A percentile compares a stretch with the other conserved stretches of the same genome.
These are phyloP conservation scores for Discoglossus pictus DNA, from an alignment of 2,797 vertebrate species.

Conservation along the genomic window DNA sequence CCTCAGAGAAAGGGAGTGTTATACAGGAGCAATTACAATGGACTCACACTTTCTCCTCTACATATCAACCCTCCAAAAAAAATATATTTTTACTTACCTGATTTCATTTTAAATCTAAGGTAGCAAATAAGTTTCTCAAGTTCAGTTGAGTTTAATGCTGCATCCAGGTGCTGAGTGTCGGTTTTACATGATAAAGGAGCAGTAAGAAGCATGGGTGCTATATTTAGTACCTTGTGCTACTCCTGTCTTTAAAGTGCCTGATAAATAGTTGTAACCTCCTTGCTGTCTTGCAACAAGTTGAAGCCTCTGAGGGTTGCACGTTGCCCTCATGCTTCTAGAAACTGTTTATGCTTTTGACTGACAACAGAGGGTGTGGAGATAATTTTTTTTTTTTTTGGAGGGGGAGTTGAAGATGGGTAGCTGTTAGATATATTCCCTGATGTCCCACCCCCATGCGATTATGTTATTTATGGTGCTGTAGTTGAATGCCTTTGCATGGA, in stretches of 20 bases:
- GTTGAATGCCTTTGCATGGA: constrained; percentile 64
- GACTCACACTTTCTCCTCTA: no score
- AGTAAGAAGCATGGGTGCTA: not conserved
- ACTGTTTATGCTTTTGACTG: constrained; percentile 33
- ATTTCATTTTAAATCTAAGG: no score
- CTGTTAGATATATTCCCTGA: constrained; percentile 36
- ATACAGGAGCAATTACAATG: no score
- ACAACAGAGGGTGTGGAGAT: constrained; percentile 40
- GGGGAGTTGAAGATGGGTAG: constrained; percentile 18
- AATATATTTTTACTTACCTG: no score
- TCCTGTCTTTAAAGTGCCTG: not conserved
- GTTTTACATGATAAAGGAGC: no score
- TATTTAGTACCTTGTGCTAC: constrained; percentile 5
- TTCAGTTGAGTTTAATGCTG: no score
- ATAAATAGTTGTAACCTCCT: not conserved
- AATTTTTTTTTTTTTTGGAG: constrained; percentile 14
- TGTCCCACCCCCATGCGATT: constrained; percentile 38
- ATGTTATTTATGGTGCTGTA: constrained; percentile 66
- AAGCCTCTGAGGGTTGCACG: not conserved
- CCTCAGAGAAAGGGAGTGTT: no score
- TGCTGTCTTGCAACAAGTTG: constrained; percentile 1
- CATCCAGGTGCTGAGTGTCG: no score
- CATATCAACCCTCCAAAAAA: no score
- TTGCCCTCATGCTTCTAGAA: constrained; percentile 10
- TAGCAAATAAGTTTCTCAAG: no score